Evolutionary conservation across 1,140 invertebrate species (phyloP), one percentile per base, ranked within the genome.

Genomic region (Hormaphis cornu): DNA sequence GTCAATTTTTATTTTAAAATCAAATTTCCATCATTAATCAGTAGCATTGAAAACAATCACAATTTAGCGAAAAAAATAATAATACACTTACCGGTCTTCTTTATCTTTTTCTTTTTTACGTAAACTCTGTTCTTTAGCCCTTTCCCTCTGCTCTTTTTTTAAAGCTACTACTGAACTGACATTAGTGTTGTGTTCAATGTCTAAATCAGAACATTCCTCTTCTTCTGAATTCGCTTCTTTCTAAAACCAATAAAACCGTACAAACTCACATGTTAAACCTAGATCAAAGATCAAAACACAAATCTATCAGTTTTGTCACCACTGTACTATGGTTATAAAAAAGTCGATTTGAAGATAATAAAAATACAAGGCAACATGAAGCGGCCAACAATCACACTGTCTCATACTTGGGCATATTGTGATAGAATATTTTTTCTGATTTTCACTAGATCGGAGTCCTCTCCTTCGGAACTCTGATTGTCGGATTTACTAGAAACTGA

Each of bases 21-120:
- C n/a, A n/a, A n/a, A n/a, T n/a, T n/a, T n/a, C n/a, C n/a, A n/a
- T n/a, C n/a, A n/a, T n/a, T n/a, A n/a, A n/a, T n/a, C n/a, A n/a
- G n/a, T n/a, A n/a, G n/a, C n/a, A n/a, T n/a, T n/a, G n/a, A n/a
- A n/a, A n/a, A n/a, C n/a, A n/a, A n/a, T 48, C 46, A 48, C 22
- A 5, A 48, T 18, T 18, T 18, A 26, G 22, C 5, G 10, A 53
- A 14, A 10, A 22, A 53, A 53, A n/a, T 20, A 22, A 40, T 35
- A 22, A 46, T n/a, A n/a, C n/a, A n/a, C n/a, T 50, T 35, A 90
- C 89, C 89, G 83, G 76, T 93, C 90, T 74, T 92, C 89, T 79
- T 89, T 91, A 73, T 93, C 90, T 75, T 90, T 91, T 74, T 91
- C 90, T 74, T 91, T 91, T 73, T 93, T 93, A 72, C 85, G 86